Evolutionary conservation across 2,888 invertebrate genomes (phyloP), one percentile per base, ranked within the genome.

Genomic region (Trissoscelio sp.): DNA sequence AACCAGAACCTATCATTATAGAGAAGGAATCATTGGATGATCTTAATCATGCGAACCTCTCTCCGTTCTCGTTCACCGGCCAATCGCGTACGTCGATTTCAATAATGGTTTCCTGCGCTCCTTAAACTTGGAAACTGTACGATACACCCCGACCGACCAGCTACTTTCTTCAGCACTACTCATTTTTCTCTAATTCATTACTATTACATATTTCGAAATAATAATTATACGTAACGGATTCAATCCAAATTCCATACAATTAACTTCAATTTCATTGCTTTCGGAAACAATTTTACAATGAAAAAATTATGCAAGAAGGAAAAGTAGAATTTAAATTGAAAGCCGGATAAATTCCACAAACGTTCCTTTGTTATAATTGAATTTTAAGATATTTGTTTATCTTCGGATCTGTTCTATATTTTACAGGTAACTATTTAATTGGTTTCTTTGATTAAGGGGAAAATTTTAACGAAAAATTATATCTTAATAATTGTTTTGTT

Each of bases 21-120:
- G 90, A 90, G 91, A 91, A 91, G 90, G 88, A 91, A 91, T 91
- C 91, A 91, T 91, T 91, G 91, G 91, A 90, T 91, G 90, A 90
- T 91, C 91, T 91, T 90, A 91, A 91, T 91, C 90, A 90, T 90
- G 90, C 90, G 88, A 90, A 88, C 88, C 88, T 88, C 88, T 89
- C 89, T 87, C 87, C 88, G 88, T 87, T 88, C 85, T 85, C 86
- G 84, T 84, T 86, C 85, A 83, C 86, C 88, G 88, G 84, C 91
- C 91, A 91, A 91, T 91, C 88, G 88, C 85, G 78, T 66, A 79
- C 80, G 87, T 83, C 88, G 88, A 87, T 88, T 89, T 86, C 87
- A 87, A 88, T 89, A 89, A 89, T 89, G 88, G 88, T 89, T 88
- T 88, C 88, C 86, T 84, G 83, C 86, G 83, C 83, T 84, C 83